Evolutionary conservation across 2,797 vertebrate species (phyloP), one percentile per base, ranked within the genome.

Genomic region (Iguana delicatissima): DNA sequence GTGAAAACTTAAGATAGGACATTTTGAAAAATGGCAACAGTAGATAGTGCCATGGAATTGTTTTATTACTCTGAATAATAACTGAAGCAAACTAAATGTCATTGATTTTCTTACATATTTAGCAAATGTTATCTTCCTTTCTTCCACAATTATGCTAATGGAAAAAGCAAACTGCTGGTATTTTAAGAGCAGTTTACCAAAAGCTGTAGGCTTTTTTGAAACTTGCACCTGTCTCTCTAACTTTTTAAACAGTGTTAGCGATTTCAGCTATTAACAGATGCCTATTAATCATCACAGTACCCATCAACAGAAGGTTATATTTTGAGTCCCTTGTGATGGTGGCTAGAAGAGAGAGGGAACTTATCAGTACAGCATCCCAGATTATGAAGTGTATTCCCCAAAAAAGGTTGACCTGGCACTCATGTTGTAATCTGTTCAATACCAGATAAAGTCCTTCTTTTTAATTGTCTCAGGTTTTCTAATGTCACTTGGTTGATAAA

Each of bases 41-140:
- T 64, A 87, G 22, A 79, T 80, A 20, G 24, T 74, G 8, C 24
- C 52, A 82, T 42, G 24, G 35, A 81, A 52, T 62, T 52, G 55
- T 35, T 52, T n/a, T 46, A 46, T 50, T 77, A 79, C 4, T 46
- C 26, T 72, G 10, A 57, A 29, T 6, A 67, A 80, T 8, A 32
- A 69, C 42, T 18, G 20, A 24, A 24, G 38, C 10, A 80, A 64
- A 80, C 59, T 64, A 73, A 79, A 42, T 64, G 57, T 42, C 26
- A 87, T 74, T 64, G 13, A 82, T 59, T 12, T 82, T n/a, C 59
- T 69, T 67, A 67, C 62, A 69, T 80, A 80, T 80, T 84, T 76
- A 83, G 55, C 50, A 46, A 89, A 14, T 69, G 26, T 7, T 42
- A 57, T 50, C 22, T 50, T 12, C 14, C 12, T 76, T 38, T 62